These are phyloP conservation scores for Myotis findleyi DNA, from an alignment of 2,797 vertebrate species.

Conservation along the genomic window DNA sequence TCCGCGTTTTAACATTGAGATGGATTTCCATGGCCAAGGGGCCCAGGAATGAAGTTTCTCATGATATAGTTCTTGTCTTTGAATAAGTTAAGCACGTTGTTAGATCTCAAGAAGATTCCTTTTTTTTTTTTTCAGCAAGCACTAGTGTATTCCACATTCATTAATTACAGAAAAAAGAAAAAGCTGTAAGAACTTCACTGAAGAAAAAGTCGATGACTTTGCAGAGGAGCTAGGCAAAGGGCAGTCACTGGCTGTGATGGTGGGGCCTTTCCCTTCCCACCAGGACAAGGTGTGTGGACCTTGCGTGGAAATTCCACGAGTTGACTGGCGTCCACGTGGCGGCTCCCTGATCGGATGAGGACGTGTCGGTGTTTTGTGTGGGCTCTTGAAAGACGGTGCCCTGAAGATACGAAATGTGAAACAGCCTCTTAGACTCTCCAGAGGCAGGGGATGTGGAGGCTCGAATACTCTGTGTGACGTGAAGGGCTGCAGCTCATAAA, in stretches of 20 bases:
- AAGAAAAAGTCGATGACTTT: conserved; percentile 87
- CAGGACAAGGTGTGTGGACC: conserved; percentile 89
- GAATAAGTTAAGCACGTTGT: conserved; percentile 42
- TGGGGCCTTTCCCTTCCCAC: conserved; percentile 93
- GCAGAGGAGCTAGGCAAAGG: conserved; percentile 89
- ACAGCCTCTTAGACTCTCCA: neutral
- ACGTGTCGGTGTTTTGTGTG: conserved; percentile 29
- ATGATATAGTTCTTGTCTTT: neutral
- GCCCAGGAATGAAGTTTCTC: neutral
- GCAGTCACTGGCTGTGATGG: conserved; percentile 88
- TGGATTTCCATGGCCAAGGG: neutral
- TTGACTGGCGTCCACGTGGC: conserved; percentile 66
- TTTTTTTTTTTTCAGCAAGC: neutral
- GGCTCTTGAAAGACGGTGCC: conserved; percentile 26
- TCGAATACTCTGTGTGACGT: conserved; percentile 15
- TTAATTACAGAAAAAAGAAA: conserved; percentile 80
- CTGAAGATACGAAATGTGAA: conserved; percentile 31
- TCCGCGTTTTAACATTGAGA: neutral
- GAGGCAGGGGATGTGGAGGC: neutral
- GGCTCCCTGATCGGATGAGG: neutral
- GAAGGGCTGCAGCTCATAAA: neutral
- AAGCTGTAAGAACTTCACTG: conserved; percentile 89
- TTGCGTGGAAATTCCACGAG: conserved; percentile 91
- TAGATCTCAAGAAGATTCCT: conserved; percentile 11
- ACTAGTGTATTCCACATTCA: conserved; percentile 59